Percentiles rank a stretch among this genome's conserved stretches.
These are phyloP conservation scores for Camponotus pennsylvanicus DNA, from an alignment of 1,140 invertebrate species.

Conservation along the genomic window DNA sequence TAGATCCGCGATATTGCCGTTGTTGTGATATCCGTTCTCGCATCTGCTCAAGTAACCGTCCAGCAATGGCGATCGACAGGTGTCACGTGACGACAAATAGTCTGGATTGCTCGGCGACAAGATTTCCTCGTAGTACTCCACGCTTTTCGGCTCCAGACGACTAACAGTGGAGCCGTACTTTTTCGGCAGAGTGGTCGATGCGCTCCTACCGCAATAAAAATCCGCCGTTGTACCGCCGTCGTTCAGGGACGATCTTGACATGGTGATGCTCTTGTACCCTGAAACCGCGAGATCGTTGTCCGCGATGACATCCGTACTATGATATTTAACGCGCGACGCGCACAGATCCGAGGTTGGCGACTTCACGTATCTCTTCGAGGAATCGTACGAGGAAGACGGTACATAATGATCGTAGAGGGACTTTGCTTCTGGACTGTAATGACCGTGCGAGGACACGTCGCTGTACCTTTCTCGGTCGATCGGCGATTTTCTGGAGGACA, in stretches of 20 bases:
- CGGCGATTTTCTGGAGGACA: constrained; percentile 73
- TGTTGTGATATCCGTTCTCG: constrained; percentile 78
- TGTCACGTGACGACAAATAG: constrained; percentile 69
- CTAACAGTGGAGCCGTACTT: constrained; percentile 78
- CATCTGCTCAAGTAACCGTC: constrained; percentile 69
- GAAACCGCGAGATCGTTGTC: constrained; percentile 68
- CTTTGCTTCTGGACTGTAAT: constrained; percentile 32
- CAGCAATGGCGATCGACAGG: constrained; percentile 65
- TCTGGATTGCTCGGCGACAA: constrained; percentile 79
- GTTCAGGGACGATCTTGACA: constrained; percentile 55
- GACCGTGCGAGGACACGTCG: constrained; percentile 59
- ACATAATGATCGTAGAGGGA: constrained; percentile 44
- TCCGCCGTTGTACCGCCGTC: constrained; percentile 33
- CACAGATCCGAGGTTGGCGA: constrained; percentile 77
- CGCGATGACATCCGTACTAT: constrained; percentile 74
- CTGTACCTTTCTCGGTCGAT: constrained; percentile 79
- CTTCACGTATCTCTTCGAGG: constrained; percentile 77
- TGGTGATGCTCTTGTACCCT: constrained; percentile 60
- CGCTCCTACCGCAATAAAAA: constrained; percentile 34
- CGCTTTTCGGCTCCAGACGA: constrained; percentile 77
- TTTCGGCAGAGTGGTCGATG: constrained; percentile 70
- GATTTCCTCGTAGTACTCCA: constrained; percentile 83
- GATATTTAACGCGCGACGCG: constrained; percentile 76
- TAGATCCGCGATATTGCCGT: constrained; percentile 68
- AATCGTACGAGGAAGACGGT: constrained; percentile 77